These are phyloP conservation scores for Datnioides undecimradiatus DNA, from an alignment of 2,113 vertebrate genomes.

Conservation along the genomic window DNA sequence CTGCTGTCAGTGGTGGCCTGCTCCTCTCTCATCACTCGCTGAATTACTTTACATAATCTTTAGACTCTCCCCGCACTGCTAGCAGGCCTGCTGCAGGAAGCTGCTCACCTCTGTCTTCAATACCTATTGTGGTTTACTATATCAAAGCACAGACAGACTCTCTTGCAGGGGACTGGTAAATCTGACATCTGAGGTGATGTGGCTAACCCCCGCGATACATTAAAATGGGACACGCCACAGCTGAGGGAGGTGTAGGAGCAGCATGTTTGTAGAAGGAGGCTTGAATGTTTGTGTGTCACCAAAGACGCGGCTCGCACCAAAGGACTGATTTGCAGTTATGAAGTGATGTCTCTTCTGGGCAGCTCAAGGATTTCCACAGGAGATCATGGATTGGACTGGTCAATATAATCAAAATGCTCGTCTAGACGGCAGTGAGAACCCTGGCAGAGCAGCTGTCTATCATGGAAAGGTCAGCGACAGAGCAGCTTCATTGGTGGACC, in stretches of 20 bases:
- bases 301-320: not conserved
- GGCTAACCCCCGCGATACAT: conserved; percentile 27
- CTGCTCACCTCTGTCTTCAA: conserved; percentile 49
- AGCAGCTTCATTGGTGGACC: conserved; percentile 34
- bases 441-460: conserved; percentile 46
- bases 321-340: conserved; percentile 57
- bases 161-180: conserved; percentile 27
- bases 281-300: conserved; percentile 9
- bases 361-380: conserved; percentile 56
- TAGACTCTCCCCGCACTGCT: conserved; percentile 59
- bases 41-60: conserved; percentile 86
- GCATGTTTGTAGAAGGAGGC: conserved; percentile 13
- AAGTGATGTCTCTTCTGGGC: conserved; percentile 54
- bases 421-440: conserved; percentile 55
- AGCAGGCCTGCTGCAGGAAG: conserved; percentile 48
- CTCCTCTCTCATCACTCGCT: conserved; percentile 75
- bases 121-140: conserved; percentile 59
- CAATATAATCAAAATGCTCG: conserved; percentile 61
- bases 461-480: conserved; percentile 65
- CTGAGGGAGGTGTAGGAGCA: conserved; percentile 19
- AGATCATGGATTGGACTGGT: conserved; percentile 59
- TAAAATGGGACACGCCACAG: conserved; percentile 42
- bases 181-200: conserved; percentile 39
- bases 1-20: conserved; percentile 80
- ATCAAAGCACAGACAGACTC: conserved; percentile 43